A percentile compares a stretch with the other conserved stretches of the same genome.
These are phyloP conservation scores for Nebria brevicollis DNA, from an alignment of 2,888 invertebrate species.

Conservation along the genomic window DNA sequence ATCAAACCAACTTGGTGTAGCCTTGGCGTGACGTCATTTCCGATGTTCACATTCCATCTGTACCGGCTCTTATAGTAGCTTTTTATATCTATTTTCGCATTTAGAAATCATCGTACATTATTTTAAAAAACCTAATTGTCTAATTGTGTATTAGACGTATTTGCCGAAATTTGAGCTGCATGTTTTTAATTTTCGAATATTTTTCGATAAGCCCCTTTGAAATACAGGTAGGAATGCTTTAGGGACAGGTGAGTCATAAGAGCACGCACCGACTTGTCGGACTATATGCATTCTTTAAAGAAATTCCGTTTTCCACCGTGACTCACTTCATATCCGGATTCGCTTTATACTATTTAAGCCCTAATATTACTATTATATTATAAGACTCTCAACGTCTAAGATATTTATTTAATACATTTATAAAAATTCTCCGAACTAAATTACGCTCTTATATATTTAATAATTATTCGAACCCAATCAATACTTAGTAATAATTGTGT, in stretches of 20 bases:
- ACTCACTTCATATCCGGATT: neutral
- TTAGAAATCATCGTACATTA: neutral
- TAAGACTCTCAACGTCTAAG: too few species aligned
- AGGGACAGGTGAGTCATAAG: neutral
- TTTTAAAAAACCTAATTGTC: neutral
- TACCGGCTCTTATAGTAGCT: slow-evolving; percentile 12
- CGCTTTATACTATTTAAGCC: neutral
- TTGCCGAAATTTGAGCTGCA: neutral
- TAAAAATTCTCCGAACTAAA: too few species aligned
- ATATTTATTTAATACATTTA: too few species aligned
- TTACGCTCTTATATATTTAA: too few species aligned
- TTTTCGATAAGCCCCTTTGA: neutral
- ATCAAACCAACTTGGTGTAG: slow-evolving; percentile 22
- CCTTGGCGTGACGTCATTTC: slow-evolving; percentile 43
- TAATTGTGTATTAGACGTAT: too few species aligned
- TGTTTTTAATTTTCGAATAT: neutral
- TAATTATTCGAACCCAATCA: too few species aligned
- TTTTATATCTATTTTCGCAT: slow-evolving; percentile 20
- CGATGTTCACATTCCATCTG: slow-evolving; percentile 43
- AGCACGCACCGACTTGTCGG: neutral
- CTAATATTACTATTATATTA: neutral
- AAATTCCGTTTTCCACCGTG: neutral
- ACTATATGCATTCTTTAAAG: slow-evolving; percentile 1
- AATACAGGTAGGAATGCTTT: neutral
- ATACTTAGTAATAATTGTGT: too few species aligned